Base-by-base conservation (phyloP, 2,888 invertebrate species). In the Pedicia rivosa region DNA sequence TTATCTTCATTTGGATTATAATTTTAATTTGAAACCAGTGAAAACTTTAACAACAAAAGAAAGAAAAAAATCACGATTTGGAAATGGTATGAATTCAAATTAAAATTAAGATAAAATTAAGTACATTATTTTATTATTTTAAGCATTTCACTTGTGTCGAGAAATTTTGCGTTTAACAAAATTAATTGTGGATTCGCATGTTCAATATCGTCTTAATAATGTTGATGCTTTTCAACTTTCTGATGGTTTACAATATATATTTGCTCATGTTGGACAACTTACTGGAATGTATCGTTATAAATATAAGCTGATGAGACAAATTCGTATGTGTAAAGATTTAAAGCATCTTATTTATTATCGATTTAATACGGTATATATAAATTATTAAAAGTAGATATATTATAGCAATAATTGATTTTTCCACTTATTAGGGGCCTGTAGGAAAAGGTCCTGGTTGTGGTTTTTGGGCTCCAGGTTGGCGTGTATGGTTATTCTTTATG, bases 221-320 rank as follows among this genome's bases (percentile, higher is more conserved):
- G 95, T 99, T 7, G 98, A 99, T 60, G 98, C 98, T 2, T 99
- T 97, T 63, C 90, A 98, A 69, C 65, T 98, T 47, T 80, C 98
- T 5, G 98, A 99, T 59, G 98, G 98, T 8, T 64, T 99, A 26
- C 98, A 99, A 62, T 99, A 99, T 59, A 91, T 98, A 43, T 99
- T 99, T 59, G 92, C 98, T 2, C 98, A 99, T 54, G 97, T 99
- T 7, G 98, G 98, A 1, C 98, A 99, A 59, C 66, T 99, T 41
- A 99, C 98, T 0, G 98, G 98, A 57, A 98, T 98, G 98, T 98
- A 98, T 66, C 73, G 98, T 19, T 97, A 97, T 68, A 92, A 92
- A 54, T 97, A 97, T 65, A 97, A 97, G 60, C 68, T 97, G 38
- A 97, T 97, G 95, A 71, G 92, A 53, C 97, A 97, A 65, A 97